A percentile compares a stretch with the other conserved stretches of the same genome.
Conservation (phyloP, 2,113 vertebrate genomes). For the human region GRCh38 chr3:138314001-138314500, state of each 20-base stretch:
- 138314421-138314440: slow-evolving; percentile 4
- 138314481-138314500: not conserved
- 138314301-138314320: not conserved
- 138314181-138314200: not conserved
- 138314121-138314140: not conserved
- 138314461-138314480: not conserved
- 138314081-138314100: not conserved
- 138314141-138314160: not conserved
- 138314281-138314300: not conserved
- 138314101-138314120: not conserved
- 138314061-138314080: not conserved
- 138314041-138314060: not conserved
- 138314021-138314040: not conserved
- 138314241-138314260: not conserved
- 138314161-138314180: not conserved
- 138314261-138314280: not conserved
- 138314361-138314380: slow-evolving; percentile 69
- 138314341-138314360: slow-evolving; percentile 78
- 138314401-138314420: slow-evolving; percentile 73
- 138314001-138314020: not conserved
- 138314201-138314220: not conserved
- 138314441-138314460: not conserved
- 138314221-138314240: not conserved
- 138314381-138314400: slow-evolving; percentile 67
- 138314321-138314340: slow-evolving; percentile 81